Base-by-base conservation (phyloP, 2,797 vertebrate species). In the Rhynchonycteris naso region DNA sequence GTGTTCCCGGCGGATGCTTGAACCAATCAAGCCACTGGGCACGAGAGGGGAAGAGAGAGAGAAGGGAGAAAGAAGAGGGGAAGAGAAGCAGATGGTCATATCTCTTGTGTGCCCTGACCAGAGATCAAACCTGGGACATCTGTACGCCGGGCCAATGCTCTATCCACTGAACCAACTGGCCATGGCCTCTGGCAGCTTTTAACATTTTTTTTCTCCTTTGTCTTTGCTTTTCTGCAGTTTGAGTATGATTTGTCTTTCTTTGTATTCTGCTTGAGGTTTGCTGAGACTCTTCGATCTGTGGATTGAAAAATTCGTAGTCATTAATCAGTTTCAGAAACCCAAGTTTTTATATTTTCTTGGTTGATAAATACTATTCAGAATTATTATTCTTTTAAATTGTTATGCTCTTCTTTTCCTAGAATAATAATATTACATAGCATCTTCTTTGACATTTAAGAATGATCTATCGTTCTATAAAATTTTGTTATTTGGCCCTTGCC, bases 331-430 rank as follows among this genome's bases (percentile, higher is more conserved):
- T 71, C 43, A 72, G 50, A 71, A n/a, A n/a, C 35, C n/a, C 24
- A 69, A 54, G n/a, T 63, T 52, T 80, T 76, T 71, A 54, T 63
- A 0, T 79, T 71, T 87, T 71, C 26, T 71, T 86, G 26, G 26
- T 71, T 92, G 65, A 79, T 78, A 86, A 59, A 38, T 79, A 61
- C 18, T 78, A 52, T 61, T 78, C 54, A 69, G 15, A 59, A 26
- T 86, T 56, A 61, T 86, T 82, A 74, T 38, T 52, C 54, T 92
- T 79, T 54, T 71, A 78, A 66, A 74, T 59, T 83, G 54, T 92
- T 85, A 59, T 30, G 13, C 28, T 28, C 21, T 59, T 16, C 72
- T 86, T 86, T 86, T 92, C 61, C 24, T 61, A 22, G 52, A 35
- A 26, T 83, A 56, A 4, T 91, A 66, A 52, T 69, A 12, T 56